phyloP scores from a whole-genome alignment of 2,888 invertebrate species.

The Drosophila multiciliata region DNA sequence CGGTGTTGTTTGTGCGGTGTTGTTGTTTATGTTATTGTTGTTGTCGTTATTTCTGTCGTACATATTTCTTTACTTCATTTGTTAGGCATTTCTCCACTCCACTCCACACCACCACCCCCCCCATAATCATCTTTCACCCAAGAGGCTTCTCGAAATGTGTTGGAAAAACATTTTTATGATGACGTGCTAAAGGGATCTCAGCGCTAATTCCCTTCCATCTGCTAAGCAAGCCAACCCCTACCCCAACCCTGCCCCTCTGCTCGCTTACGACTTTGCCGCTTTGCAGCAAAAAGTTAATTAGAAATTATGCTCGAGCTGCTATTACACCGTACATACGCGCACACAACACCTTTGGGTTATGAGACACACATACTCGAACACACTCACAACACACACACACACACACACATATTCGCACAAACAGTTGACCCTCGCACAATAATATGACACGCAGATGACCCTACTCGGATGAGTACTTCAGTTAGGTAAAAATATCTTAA shows the following conservation, averaged over 20 bases:
- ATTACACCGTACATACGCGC: constrained; percentile 43
- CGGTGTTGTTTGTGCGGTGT: constrained; percentile 16
- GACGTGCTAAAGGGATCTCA: constrained; percentile 77
- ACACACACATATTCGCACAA: constrained; percentile 1
- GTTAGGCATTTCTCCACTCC: constrained; percentile 61
- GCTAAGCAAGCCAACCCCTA: not conserved
- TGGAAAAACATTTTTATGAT: constrained; percentile 78
- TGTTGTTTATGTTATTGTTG: constrained; percentile 20
- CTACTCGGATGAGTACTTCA: not conserved
- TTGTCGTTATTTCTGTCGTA: constrained; percentile 42
- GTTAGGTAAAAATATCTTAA: not conserved
- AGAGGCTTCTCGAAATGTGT: constrained; percentile 71
- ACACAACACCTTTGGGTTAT: constrained; percentile 70
- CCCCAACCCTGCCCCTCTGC: not conserved
- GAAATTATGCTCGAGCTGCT: constrained; percentile 73
- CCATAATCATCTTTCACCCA: constrained; percentile 44
- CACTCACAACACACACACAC: constrained; percentile 11
- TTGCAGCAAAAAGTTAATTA: constrained; percentile 73
- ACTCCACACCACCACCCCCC: not conserved
- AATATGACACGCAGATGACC: not conserved
- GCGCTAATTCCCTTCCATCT: constrained; percentile 12
- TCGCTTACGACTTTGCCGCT: constrained; percentile 38
- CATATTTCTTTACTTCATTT: constrained; percentile 75
- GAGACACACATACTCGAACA: constrained; percentile 50
- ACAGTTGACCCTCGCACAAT: not conserved